phyloP scores from a whole-genome alignment of 2,888 invertebrate genomes.

The Liodrosophila aerea region DNA sequence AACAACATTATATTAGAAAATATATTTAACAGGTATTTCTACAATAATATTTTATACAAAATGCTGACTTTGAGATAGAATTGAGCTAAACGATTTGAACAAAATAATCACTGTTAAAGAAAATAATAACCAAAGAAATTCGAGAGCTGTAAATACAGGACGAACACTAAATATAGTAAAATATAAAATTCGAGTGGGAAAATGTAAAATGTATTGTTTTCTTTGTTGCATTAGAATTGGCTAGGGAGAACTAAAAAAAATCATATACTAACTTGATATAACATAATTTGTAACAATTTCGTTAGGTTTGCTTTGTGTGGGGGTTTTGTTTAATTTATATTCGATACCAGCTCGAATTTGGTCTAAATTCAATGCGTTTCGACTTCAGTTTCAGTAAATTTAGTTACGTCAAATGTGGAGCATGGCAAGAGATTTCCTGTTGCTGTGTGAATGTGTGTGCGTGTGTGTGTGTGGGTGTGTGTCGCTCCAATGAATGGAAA shows the following conservation, averaged over 20 bases:
- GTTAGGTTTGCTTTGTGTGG: slow-evolving; percentile 10
- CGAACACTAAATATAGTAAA: slow-evolving; percentile 5
- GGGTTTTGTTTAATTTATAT: slow-evolving; percentile 45
- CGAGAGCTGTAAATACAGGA: slow-evolving; percentile 23
- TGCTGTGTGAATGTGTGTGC: slow-evolving; percentile 19
- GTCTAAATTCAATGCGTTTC: slow-evolving; percentile 74
- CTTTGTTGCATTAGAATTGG: slow-evolving; percentile 9
- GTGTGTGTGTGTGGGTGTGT: background rate
- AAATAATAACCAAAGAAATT: slow-evolving; percentile 29
- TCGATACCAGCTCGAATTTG: slow-evolving; percentile 79
- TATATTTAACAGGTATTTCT: slow-evolving; percentile 25
- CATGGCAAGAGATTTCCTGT: slow-evolving; percentile 75
- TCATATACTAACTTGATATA: background rate
- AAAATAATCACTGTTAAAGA: too few relatives aligned
- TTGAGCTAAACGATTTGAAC: slow-evolving; percentile 20
- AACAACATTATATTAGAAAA: slow-evolving; percentile 5
- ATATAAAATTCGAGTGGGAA: slow-evolving; percentile 47
- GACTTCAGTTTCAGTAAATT: slow-evolving; percentile 50
- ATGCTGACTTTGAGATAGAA: slow-evolving; percentile 32
- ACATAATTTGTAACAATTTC: slow-evolving; percentile 6
- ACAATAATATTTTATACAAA: slow-evolving; percentile 17
- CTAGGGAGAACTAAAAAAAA: slow-evolving; percentile 4
- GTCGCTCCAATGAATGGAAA: slow-evolving; percentile 11
- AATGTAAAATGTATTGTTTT: slow-evolving; percentile 1
- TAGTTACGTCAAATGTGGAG: slow-evolving; percentile 59